phyloP scores from a whole-genome alignment of 2,113 vertebrate species.

The Gavia stellata region DNA sequence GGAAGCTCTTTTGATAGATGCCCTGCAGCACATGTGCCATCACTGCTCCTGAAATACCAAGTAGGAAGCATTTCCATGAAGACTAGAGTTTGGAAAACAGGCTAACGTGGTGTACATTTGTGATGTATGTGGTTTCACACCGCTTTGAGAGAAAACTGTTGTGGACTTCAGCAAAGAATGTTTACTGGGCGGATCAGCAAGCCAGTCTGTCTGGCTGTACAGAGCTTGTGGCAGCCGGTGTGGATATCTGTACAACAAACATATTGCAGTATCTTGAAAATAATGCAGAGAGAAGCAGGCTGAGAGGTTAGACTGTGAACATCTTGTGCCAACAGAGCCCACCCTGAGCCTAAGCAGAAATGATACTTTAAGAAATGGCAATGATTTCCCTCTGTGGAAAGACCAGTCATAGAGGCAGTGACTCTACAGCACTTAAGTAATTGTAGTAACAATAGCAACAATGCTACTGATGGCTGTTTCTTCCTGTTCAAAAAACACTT shows the following conservation, averaged over 20 bases:
- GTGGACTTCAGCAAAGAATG: not conserved
- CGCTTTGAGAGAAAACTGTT: not conserved
- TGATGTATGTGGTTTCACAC: not conserved
- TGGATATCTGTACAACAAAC: not conserved
- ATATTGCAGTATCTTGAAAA: not conserved
- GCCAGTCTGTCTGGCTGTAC: not conserved
- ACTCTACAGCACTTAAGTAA: not conserved
- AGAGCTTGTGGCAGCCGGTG: not conserved
- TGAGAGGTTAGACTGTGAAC: not conserved
- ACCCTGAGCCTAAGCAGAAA: not conserved
- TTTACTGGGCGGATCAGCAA: not conserved
- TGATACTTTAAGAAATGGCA: not conserved
- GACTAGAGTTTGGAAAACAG: not conserved
- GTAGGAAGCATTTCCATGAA: not conserved
- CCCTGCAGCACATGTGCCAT: not conserved
- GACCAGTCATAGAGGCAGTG: not conserved
- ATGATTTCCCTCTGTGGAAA: not conserved
- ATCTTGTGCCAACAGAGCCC: not conserved
- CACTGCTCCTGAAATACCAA: not conserved
- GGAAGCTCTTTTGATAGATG: not conserved
- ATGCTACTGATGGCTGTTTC: not conserved
- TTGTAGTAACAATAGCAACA: not conserved
- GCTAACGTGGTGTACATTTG: fast-evolving
- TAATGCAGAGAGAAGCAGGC: not conserved
- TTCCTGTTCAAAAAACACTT: not conserved